These are phyloP conservation scores for Oplegnathus fasciatus DNA, from an alignment of 2,113 vertebrate species.

Conservation along the genomic window DNA sequence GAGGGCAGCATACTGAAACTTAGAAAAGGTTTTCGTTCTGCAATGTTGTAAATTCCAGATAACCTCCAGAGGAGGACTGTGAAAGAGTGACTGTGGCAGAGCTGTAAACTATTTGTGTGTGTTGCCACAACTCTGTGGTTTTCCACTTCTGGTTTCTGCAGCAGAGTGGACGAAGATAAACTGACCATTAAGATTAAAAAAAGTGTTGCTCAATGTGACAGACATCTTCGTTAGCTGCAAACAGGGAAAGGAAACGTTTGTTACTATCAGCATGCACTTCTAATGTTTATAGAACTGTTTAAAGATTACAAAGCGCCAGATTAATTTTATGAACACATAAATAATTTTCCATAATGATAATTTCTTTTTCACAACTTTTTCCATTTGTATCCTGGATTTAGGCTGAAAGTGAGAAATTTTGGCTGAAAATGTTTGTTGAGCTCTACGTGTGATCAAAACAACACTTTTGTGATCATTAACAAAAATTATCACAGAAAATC, in stretches of 20 bases:
- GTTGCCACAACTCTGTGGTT: conserved; percentile 3
- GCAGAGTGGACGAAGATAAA: not conserved
- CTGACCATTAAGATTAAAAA: not conserved
- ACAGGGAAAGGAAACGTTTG: not conserved
- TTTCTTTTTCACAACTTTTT: not conserved
- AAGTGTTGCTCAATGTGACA: not conserved
- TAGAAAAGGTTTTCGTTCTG: not conserved
- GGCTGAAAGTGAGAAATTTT: not conserved
- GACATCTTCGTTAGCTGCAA: not conserved
- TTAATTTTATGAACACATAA: not conserved
- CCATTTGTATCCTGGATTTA: not conserved
- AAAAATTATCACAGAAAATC: not conserved
- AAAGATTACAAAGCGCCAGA: not conserved
- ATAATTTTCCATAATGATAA: not conserved
- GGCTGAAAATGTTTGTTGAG: not conserved
- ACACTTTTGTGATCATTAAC: not conserved
- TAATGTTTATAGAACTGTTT: not conserved
- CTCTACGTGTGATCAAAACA: not conserved
- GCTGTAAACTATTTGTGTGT: conserved; percentile 12
- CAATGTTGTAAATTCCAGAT: conserved; percentile 30
- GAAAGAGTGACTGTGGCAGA: conserved; percentile 4
- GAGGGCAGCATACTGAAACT: not conserved
- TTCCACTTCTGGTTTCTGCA: conserved; percentile 44
- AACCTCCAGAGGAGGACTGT: not conserved
- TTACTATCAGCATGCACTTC: not conserved